Evolutionary conservation across 2,797 vertebrate genomes (phyloP), one percentile per base, ranked within the genome.

Genomic region (Karalla daura): DNA sequence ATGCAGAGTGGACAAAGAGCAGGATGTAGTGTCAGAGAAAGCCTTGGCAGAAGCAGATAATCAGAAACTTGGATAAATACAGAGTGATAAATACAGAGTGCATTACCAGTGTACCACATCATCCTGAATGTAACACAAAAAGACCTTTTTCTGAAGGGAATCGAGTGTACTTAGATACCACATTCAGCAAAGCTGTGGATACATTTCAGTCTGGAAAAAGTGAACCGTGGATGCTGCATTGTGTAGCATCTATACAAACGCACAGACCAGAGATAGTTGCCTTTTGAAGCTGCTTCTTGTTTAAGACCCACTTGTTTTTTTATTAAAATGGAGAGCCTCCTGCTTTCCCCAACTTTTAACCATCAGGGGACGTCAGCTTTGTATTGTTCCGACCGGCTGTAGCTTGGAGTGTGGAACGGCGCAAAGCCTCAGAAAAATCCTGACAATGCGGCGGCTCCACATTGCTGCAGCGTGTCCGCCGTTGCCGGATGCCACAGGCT

Each of bases 391-490:
- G n/a, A 23, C n/a, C 24, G 33, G 20, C 49, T 59, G 20, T 18
- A 43, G 24, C 37, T 49, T n/a, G n/a, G n/a, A 65, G 24, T 41
- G 36, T 37, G 11, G 58, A 52, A 24, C 18, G 35, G 27, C 6
- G 20, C 20, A 45, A 59, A 70, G 33, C 55, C 32, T 45, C 15
- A 55, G 50, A 39, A 73, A 17, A 50, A 21, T 56, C 37, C 65
- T 14, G 17, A 35, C 20, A 61, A 46, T 71, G 35, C 18, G 23
- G 36, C 52, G 63, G 53, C 71, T 74, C 53, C 60, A 64, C 43
- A 46, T n/a, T 53, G 39, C 50, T 28, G 33, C 55, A 45, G 62
- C 36, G 30, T 53, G 39, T 25, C 41, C 66, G 27, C 24, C 15
- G 2, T 30, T 27, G 25, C 65, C 67, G 27, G 2, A 51, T 68